phyloP scores from a whole-genome alignment of 2,888 invertebrate species.

The Argynnis bischoffii region DNA sequence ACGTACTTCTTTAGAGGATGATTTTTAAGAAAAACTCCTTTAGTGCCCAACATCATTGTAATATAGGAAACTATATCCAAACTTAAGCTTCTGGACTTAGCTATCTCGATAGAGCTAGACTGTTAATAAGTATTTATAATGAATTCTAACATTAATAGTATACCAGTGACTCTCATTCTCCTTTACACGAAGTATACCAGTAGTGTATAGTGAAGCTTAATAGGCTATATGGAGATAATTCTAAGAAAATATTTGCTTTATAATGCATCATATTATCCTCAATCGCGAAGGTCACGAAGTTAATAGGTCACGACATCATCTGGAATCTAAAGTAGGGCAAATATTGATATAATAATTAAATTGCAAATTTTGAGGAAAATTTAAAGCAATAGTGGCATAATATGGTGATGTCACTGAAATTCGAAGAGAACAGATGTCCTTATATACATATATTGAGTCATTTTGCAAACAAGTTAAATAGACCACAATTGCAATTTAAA shows the following conservation, averaged over 20 bases:
- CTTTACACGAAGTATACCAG: too few relatives aligned
- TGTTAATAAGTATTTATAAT: too few relatives aligned
- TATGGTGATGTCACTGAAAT: conserved; percentile 52
- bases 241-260: background rate
- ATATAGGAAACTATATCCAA: too few relatives aligned
- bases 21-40: too few relatives aligned
- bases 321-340: conserved; percentile 30
- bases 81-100: too few relatives aligned
- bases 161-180: too few relatives aligned
- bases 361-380: conserved; percentile 3
- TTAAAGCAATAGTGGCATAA: conserved; percentile 30
- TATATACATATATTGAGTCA: conserved; percentile 48
- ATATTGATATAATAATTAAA: conserved; percentile 6
- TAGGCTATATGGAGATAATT: too few relatives aligned
- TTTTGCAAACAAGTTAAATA: conserved; percentile 26
- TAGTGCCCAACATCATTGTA: too few relatives aligned
- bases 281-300: conserved; percentile 23
- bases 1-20: too few relatives aligned
- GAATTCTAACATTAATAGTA: too few relatives aligned
- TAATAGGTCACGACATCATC: conserved; percentile 23
- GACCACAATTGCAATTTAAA: conserved; percentile 4
- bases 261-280: conserved; percentile 7
- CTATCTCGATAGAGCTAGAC: too few relatives aligned
- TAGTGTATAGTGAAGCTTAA: background rate
- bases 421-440: conserved; percentile 59